Evolutionary conservation across 2,113 vertebrate genomes (phyloP), one percentile per base, ranked within the genome.

Genomic region (Brachionichthys hirsutus): DNA sequence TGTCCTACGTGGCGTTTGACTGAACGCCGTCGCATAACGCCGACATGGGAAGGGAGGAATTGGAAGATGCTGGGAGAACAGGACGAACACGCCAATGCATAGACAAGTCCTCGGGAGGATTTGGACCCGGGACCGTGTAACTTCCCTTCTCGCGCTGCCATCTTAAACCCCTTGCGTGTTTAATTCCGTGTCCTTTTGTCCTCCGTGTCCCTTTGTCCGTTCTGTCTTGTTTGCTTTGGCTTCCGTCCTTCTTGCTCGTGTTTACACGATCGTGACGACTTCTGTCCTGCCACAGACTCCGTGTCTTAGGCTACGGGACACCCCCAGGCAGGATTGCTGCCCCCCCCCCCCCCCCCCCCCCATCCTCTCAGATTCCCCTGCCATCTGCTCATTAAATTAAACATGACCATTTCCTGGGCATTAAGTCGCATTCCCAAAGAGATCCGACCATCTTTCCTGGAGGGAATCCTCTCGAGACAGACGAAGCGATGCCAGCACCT

Each of bases 381-480:
- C 90, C 89, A 90, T 91, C 90, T 92, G 90, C 81, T 91, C 77
- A 78, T 84, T 91, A 91, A 92, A 91, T 91, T 90, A 92, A 92
- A 92, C 89, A 90, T 92, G 83, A 90, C 89, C 87, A 90, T 91
- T 90, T 92, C 88, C 86, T 89, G 81, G 85, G 85, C 75, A 73
- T 91, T 90, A 90, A 88, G 87, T 90, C 86, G 72, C 83, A 78
- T 85, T 90, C 89, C 74, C 80, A 75, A 82, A 79, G 78, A 88
- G 84, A 86, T 88, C 76, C 73, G 73, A 82, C 75, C 83, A 89
- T 90, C 91, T 91, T 88, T 93, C 85, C 87, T 3, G 48, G 85
- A 87, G 66, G 73, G 81, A 89, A 89, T 86, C 86, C 86, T 78
- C 84, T 48, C 7, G 81, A 76, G 81, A 67, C 69, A 38, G 51